These are phyloP conservation scores for Anhinga anhinga DNA, from an alignment of 2,113 vertebrate genomes.

Conservation along the genomic window DNA sequence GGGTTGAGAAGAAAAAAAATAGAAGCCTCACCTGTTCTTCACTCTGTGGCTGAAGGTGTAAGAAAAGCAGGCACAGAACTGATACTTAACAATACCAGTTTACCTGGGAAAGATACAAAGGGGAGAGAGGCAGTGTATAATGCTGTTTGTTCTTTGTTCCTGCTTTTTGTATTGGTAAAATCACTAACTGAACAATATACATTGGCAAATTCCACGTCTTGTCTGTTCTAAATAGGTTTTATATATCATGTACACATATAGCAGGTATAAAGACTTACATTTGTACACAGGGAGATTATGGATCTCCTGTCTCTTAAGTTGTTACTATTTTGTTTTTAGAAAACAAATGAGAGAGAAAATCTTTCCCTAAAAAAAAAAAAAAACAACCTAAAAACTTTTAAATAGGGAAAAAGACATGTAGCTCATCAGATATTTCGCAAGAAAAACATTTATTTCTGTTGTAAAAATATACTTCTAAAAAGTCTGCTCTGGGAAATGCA, in stretches of 20 bases:
- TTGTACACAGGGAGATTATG: background rate
- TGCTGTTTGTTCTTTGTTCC: background rate
- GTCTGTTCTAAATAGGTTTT: background rate
- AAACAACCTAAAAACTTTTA: background rate
- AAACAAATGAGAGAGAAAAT: background rate
- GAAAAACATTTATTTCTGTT: background rate
- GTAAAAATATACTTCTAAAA: background rate
- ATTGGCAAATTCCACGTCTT: background rate
- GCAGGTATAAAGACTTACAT: background rate
- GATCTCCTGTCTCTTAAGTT: background rate
- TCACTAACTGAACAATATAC: background rate
- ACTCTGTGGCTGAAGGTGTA: background rate
- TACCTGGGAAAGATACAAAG: background rate
- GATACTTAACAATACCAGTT: background rate
- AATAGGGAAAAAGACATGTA: rapidly evolving
- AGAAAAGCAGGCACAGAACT: background rate
- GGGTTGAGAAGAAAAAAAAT: background rate
- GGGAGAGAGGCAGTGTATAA: background rate
- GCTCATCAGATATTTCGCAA: no score
- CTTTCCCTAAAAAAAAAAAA: background rate
- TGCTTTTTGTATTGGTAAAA: background rate
- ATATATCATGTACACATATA: background rate
- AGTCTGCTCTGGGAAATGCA: background rate
- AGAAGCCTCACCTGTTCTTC: background rate
- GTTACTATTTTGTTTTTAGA: background rate